Conservation (phyloP, 1,140 invertebrate species). For the Drosophila saltans region DNA sequence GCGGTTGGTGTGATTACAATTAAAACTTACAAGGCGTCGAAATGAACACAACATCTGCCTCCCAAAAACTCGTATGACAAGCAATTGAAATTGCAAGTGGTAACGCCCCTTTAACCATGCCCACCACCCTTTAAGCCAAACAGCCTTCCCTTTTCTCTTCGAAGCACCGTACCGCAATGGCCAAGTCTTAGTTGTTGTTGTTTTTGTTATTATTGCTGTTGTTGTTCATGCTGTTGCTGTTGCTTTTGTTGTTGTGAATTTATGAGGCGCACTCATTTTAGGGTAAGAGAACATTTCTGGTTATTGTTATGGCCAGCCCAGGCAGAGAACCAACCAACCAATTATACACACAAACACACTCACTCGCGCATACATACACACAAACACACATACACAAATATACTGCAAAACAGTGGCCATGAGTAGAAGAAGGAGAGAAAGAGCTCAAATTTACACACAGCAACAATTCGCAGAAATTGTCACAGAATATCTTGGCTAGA, state of each 20-base stretch:
- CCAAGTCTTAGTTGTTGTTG: conserved; percentile 36
- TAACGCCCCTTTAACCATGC: conserved; percentile 43
- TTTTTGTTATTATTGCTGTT: too few relatives aligned
- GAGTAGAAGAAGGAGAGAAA: conserved; percentile 1
- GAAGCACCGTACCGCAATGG: conserved; percentile 21
- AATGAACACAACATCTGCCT: conserved; percentile 63
- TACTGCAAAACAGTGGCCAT: neutral
- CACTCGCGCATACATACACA: neutral
- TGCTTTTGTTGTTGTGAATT: conserved; percentile 61
- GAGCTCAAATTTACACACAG: neutral
- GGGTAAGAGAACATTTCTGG: conserved; percentile 58
- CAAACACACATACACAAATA: neutral
- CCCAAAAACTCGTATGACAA: conserved; percentile 44
- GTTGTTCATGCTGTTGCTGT: conserved; percentile 19
- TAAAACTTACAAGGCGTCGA: conserved; percentile 77
- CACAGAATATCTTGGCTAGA: neutral
- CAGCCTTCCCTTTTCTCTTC: neutral
- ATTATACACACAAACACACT: conserved; percentile 45
- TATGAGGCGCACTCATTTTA: conserved; percentile 66
- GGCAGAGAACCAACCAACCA: conserved; percentile 44
- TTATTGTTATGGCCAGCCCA: conserved; percentile 66
- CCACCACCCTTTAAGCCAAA: neutral
- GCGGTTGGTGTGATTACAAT: conserved; percentile 61
- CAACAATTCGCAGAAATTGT: neutral
- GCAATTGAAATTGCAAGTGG: conserved; percentile 64